A percentile compares a stretch with the other conserved stretches of the same genome.
Conservation (phyloP, 2,797 vertebrate genomes). For the Channa striata region DNA sequence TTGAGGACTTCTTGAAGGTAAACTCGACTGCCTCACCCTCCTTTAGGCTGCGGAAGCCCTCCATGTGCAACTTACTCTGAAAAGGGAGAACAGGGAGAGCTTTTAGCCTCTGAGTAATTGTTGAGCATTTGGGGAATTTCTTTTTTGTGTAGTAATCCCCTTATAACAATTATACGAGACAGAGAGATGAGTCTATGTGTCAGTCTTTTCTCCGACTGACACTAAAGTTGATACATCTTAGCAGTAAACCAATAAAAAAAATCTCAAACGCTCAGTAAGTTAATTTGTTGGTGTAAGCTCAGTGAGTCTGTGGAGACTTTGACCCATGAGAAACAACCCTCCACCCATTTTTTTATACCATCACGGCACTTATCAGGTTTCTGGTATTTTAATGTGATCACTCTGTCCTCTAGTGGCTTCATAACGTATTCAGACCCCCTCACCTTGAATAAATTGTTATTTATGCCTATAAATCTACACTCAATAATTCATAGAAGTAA, state of each 20-base stretch:
- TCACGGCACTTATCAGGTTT: slow-evolving; percentile 58
- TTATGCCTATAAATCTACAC: too few species aligned
- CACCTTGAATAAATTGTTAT: too few species aligned
- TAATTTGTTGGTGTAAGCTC: too few species aligned
- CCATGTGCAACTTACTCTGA: slow-evolving; percentile 99
- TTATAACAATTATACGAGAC: too few species aligned
- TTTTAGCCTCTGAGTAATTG: slow-evolving; percentile 2
- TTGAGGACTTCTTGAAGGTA: slow-evolving; percentile 96
- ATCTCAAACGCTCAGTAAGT: background rate
- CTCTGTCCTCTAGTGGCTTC: slow-evolving; percentile 7
- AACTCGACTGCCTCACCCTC: slow-evolving; percentile 96
- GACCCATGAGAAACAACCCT: slow-evolving; percentile 40
- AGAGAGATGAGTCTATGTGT: background rate
- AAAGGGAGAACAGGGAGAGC: slow-evolving; percentile 1
- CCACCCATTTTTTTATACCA: slow-evolving; percentile 41
- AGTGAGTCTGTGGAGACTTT: slow-evolving; percentile 27
- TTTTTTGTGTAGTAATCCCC: too few species aligned
- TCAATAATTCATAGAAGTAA: too few species aligned
- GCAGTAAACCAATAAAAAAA: slow-evolving; percentile 18
- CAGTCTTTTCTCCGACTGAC: background rate
- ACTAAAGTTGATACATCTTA: background rate
- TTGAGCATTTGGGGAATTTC: background rate
- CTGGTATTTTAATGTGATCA: slow-evolving; percentile 52
- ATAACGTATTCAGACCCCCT: too few species aligned
- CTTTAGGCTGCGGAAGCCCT: slow-evolving; percentile 97